Percentiles rank a stretch among this genome's conserved stretches.
phyloP scores from a whole-genome alignment of 1,140 invertebrate genomes.

The Ceratosolen solmsi region DNA sequence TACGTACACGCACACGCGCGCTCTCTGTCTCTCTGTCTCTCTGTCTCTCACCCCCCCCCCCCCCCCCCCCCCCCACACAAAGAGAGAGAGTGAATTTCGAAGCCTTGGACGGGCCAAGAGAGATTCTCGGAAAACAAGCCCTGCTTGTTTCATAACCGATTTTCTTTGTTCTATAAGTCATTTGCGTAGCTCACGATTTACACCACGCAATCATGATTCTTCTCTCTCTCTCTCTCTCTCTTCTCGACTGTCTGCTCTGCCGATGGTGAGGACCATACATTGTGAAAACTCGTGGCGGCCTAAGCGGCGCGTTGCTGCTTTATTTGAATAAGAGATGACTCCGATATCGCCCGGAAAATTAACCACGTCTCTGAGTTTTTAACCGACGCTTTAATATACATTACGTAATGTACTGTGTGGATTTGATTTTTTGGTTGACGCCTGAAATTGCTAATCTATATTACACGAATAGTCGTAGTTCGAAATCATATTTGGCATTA shows the following conservation, averaged over 20 bases:
- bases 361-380: background rate
- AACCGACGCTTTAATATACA: too few relatives aligned
- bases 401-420: too few relatives aligned
- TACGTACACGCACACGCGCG: too few relatives aligned
- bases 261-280: background rate
- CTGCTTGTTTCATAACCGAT: constrained; percentile 41
- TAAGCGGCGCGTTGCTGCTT: background rate
- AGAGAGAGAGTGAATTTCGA: constrained; percentile 38
- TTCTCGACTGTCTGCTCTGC: background rate
- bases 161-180: constrained; percentile 41
- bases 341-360: background rate
- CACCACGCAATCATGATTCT: background rate
- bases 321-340: background rate
- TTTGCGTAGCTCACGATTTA: background rate
- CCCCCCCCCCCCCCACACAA: background rate
- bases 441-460: too few relatives aligned
- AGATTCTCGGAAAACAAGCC: constrained; percentile 32
- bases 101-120: constrained; percentile 36
- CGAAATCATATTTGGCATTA: too few relatives aligned
- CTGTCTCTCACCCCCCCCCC: background rate
- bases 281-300: background rate
- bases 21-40: constrained; percentile 5
- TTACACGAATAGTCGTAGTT: too few relatives aligned
- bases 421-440: too few relatives aligned
- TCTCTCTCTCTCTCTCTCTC: background rate